A percentile compares a stretch with the other conserved stretches of the same genome.
Evolutionary conservation across 1,140 invertebrate species (phyloP).

Genomic region (Acarapis woodi): DNA sequence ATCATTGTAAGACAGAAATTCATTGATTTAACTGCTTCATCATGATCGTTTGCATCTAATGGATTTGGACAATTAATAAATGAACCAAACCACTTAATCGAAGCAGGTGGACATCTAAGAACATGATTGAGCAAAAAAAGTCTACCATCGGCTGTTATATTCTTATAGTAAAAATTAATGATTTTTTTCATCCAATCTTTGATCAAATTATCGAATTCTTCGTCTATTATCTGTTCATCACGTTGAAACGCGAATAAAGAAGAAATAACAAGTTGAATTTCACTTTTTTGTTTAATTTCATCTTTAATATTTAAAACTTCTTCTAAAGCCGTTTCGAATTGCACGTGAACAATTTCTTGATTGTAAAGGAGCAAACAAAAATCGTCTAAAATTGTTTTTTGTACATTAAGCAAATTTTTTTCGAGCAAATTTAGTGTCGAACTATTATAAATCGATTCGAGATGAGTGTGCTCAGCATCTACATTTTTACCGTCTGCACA

Average conservation of each 20-base stretch:
- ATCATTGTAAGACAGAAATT: slow-evolving; percentile 8
- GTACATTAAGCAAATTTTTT: slow-evolving; percentile 1
- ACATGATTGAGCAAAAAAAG: slow-evolving; percentile 10
- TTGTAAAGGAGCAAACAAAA: slow-evolving; percentile 1
- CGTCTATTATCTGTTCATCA: neutral
- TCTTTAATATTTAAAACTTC: slow-evolving; percentile 6
- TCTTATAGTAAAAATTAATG: neutral
- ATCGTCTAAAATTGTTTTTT: slow-evolving; percentile 6
- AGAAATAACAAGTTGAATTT: slow-evolving; percentile 1
- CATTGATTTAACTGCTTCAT: slow-evolving; percentile 1
- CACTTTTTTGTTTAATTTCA: neutral
- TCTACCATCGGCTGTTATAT: slow-evolving; percentile 1
- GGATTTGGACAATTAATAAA: slow-evolving; percentile 7
- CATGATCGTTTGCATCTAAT: neutral
- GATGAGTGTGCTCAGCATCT: slow-evolving; percentile 2
- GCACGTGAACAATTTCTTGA: neutral
- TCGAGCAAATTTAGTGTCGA: slow-evolving; percentile 3
- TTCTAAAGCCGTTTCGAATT: no score
- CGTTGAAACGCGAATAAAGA: slow-evolving; percentile 3
- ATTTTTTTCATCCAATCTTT: slow-evolving; percentile 1
- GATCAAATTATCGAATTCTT: neutral
- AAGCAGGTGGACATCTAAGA: slow-evolving; percentile 8
- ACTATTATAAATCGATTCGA: slow-evolving; percentile 1
- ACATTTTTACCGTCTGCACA: slow-evolving; percentile 6
- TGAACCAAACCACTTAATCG: neutral